Conservation (phyloP, 2,113 vertebrate species). For the Alosa alosa region DNA sequence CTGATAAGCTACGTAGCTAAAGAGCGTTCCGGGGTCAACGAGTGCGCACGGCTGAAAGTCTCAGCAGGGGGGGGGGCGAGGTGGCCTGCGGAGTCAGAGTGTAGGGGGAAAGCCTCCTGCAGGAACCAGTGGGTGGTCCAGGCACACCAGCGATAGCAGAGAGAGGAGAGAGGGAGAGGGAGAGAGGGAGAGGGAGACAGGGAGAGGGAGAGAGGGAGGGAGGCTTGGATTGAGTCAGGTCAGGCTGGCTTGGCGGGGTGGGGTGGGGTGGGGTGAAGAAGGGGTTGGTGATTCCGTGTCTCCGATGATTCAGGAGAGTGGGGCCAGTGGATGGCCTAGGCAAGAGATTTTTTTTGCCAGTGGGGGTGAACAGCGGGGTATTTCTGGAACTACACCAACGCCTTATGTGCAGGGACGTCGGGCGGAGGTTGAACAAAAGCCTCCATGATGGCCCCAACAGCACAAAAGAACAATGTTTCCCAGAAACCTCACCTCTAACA, state of each 20-base stretch:
- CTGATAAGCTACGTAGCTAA: conserved; percentile 30
- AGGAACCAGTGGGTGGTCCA: conserved; percentile 35
- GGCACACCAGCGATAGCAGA: background rate
- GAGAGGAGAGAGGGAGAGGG: background rate
- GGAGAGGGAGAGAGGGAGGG: background rate
- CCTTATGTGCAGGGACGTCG: background rate
- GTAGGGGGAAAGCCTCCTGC: conserved; percentile 6
- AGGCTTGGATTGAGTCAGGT: background rate
- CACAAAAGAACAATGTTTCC: background rate
- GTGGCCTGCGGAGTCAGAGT: conserved; percentile 33
- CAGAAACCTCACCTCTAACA: background rate
- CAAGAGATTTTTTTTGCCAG: no score
- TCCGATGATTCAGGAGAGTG: conserved; percentile 30
- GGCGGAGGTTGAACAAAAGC: background rate
- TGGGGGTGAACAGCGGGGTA: background rate
- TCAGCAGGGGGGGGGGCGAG: conserved; percentile 30
- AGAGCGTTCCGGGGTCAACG: conserved; percentile 35
- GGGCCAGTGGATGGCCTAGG: background rate
- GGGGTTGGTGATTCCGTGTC: background rate
- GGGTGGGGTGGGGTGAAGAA: background rate
- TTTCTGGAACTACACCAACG: background rate
- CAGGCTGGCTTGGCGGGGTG: background rate
- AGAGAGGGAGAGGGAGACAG: background rate
- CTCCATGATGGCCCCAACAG: background rate
- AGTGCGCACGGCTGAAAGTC: conserved; percentile 30